Evolutionary conservation across 2,888 invertebrate genomes (phyloP), one percentile per base, ranked within the genome.

Genomic region (Tetranychus piercei): DNA sequence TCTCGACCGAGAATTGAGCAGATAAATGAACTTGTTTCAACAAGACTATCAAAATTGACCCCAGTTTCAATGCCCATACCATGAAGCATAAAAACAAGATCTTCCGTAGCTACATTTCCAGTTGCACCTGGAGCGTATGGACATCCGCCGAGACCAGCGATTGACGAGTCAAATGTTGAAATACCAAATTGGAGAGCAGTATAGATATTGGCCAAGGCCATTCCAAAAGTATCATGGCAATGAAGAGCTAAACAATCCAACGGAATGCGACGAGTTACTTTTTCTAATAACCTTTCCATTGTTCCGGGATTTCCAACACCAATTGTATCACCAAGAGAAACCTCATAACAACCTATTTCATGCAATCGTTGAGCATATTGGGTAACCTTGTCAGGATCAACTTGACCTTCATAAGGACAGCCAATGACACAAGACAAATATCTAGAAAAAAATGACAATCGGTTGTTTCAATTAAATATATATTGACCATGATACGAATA

Each of bases 221-320:
- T 97, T 0, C 97, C 97, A 80, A 96, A 97, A 0, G 97, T 99
- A 82, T 99, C 95, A 81, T 99, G 99, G 81, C 94, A 97, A 82
- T 99, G 99, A 44, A 97, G 87, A 0, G 96, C 97, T 74, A 95
- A 84, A 9, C 83, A 81, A 78, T 88, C 86, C 18, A 88, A 84
- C 0, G 89, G 85, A 1, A 87, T 83, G 0, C 88, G 85, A 9
- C 88, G 81, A 9, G 88, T 81, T 0, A 96, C 88, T 81, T 90
- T 91, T 74, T 87, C 84, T 70, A 99, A 82, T 85, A 99, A 87
- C 67, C 84, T 83, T 22, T 86, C 84, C 79, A 96, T 90, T 1
- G 88, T 88, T 4, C 88, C 89, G 0, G 90, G 90, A 0, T 92
- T 92, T 34, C 95, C 99, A 1, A 95, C 90, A 1, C 97, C 73